A percentile compares a stretch with the other conserved stretches of the same genome.
Conservation (phyloP, 2,113 vertebrate genomes). For the Hucho hucho region DNA sequence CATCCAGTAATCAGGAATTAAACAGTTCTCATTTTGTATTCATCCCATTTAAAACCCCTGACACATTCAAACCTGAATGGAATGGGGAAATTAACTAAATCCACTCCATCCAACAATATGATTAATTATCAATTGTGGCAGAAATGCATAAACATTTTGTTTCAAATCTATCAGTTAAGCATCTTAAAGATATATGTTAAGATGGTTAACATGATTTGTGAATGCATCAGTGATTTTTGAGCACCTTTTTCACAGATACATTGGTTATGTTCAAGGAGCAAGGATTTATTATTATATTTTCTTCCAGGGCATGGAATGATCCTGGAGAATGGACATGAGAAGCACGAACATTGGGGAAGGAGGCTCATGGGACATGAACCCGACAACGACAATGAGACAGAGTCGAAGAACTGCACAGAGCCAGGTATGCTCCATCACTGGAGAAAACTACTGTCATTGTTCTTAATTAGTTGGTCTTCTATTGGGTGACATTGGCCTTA, state of each 20-base stretch:
- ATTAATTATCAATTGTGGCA: background rate
- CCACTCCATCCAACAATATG: background rate
- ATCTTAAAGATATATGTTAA: background rate
- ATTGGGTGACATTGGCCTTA: too few relatives aligned
- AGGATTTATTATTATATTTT: background rate
- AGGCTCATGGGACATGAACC: constrained; percentile 79
- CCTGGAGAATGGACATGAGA: constrained; percentile 28
- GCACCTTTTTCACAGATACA: too few relatives aligned
- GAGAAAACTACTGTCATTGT: too few relatives aligned
- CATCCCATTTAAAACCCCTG: background rate
- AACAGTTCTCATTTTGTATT: background rate
- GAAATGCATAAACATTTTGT: background rate
- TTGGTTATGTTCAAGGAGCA: background rate
- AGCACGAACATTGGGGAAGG: constrained; percentile 80
- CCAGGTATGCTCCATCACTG: constrained; percentile 76
- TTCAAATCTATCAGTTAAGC: background rate
- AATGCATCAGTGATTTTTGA: background rate
- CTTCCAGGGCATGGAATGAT: background rate
- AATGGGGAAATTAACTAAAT: background rate
- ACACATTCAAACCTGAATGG: background rate
- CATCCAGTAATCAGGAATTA: constrained; percentile 16
- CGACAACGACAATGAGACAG: constrained; percentile 72
- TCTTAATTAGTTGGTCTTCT: too few relatives aligned
- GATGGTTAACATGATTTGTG: too few relatives aligned
- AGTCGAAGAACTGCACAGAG: constrained; percentile 86